phyloP scores from a whole-genome alignment of 2,797 vertebrate species.

The Luscinia megarhynchos region DNA sequence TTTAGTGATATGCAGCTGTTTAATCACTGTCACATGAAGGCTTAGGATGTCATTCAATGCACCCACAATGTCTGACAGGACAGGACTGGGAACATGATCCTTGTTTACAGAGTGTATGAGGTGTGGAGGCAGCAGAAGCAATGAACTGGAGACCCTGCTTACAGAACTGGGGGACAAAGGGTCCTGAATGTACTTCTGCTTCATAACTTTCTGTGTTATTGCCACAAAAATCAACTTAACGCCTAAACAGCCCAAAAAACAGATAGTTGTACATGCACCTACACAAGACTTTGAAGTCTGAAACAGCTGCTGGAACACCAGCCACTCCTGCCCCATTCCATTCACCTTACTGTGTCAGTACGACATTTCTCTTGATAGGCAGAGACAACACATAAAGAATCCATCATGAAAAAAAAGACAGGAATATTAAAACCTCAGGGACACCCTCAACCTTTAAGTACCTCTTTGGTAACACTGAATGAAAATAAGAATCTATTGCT shows the following conservation, averaged over 20 bases:
- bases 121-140: not conserved
- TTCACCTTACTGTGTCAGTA: not conserved
- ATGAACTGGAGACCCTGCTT: not conserved
- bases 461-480: fast-evolving
- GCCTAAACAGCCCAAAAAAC: not conserved
- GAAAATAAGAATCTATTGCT: not conserved
- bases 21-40: not conserved
- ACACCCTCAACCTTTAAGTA: not conserved
- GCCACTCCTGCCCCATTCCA: not conserved
- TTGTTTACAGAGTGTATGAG: not conserved
- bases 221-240: not conserved
- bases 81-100: not conserved
- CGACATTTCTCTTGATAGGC: not conserved
- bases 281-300: fast-evolving
- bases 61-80: not conserved
- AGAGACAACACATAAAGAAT: not conserved
- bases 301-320: fast-evolving
- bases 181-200: not conserved
- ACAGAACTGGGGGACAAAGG: not conserved
- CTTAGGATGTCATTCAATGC: not conserved
- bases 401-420: not conserved
- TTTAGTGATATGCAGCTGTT: not conserved
- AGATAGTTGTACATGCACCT: not conserved
- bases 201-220: not conserved
- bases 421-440: not conserved